A percentile compares a stretch with the other conserved stretches of the same genome.
These are phyloP conservation scores for Pristionchus maxplancki DNA, from an alignment of 2,888 invertebrate genomes.

Conservation along the genomic window DNA sequence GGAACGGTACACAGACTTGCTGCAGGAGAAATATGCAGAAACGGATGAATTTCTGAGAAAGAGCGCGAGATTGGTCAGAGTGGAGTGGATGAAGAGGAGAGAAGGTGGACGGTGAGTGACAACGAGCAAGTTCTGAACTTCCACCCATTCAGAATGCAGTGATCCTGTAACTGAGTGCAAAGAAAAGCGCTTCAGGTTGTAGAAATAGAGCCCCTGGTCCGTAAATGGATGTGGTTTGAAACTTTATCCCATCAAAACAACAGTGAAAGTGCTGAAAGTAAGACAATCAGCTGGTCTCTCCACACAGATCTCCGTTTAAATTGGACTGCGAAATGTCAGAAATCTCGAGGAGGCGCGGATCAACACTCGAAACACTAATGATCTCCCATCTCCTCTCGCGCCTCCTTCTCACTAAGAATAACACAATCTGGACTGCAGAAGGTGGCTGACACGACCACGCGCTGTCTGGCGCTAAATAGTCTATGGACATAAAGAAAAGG, in stretches of 20 bases:
- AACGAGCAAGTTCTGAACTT: not conserved
- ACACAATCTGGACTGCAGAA: not conserved
- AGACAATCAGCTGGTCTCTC: not conserved
- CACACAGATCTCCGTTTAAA: not conserved
- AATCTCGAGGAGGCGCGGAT: not conserved
- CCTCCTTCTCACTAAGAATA: too few species aligned
- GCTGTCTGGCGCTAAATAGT: too few species aligned
- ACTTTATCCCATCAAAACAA: not conserved
- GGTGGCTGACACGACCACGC: too few species aligned
- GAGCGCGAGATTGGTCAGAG: not conserved
- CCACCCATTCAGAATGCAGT: too few species aligned
- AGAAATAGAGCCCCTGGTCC: too few species aligned
- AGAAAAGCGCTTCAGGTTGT: too few species aligned
- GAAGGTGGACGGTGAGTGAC: not conserved
- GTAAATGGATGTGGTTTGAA: too few species aligned
- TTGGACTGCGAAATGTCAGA: not conserved
- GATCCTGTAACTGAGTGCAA: too few species aligned
- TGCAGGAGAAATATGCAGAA: not conserved
- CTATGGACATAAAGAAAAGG: too few species aligned
- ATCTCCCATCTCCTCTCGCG: not conserved
- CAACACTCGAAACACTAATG: slow-evolving; percentile 15
- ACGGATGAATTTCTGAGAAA: not conserved
- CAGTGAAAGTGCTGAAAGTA: not conserved
- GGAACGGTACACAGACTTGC: not conserved
- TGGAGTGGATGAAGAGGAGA: not conserved